These are phyloP conservation scores for Papilio glaucus DNA, from an alignment of 1,140 invertebrate genomes.

Conservation along the genomic window DNA sequence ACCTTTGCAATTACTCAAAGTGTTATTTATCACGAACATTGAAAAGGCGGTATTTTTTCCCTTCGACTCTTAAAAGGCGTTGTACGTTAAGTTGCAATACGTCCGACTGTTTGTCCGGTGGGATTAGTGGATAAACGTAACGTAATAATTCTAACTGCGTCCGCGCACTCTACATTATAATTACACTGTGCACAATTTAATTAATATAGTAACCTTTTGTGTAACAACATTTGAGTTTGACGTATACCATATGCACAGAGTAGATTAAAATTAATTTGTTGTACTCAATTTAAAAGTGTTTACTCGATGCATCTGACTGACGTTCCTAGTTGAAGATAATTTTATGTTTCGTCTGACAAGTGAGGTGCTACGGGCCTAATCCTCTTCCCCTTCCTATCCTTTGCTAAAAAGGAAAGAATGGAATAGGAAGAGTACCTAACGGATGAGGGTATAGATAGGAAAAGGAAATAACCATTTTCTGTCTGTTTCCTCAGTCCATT, in stretches of 20 bases:
- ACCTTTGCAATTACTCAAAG: conserved; percentile 2
- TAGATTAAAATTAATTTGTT: conserved; percentile 9
- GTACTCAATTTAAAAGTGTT: not conserved
- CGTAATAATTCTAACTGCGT: not conserved
- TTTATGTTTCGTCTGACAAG: no score
- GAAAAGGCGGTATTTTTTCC: conserved; percentile 35
- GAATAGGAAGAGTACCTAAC: no score
- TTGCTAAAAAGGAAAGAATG: no score
- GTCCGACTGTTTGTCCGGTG: not conserved
- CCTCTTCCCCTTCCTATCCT: no score
- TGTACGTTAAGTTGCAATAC: not conserved
- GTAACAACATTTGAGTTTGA: not conserved
- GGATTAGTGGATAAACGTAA: not conserved
- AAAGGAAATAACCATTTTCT: no score
- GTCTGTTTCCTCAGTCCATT: no score
- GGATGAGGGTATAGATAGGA: no score
- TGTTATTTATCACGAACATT: conserved; percentile 16
- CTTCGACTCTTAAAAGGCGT: conserved; percentile 1
- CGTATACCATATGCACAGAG: not conserved
- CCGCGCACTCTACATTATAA: not conserved
- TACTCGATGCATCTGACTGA: no score
- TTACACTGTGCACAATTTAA: conserved; percentile 8
- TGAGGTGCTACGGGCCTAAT: no score
- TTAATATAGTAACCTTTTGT: conserved; percentile 14
- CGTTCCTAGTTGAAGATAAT: no score